A percentile compares a stretch with the other conserved stretches of the same genome.
Evolutionary conservation across 2,888 invertebrate species (phyloP).

Genomic region (Tholera decimalis): DNA sequence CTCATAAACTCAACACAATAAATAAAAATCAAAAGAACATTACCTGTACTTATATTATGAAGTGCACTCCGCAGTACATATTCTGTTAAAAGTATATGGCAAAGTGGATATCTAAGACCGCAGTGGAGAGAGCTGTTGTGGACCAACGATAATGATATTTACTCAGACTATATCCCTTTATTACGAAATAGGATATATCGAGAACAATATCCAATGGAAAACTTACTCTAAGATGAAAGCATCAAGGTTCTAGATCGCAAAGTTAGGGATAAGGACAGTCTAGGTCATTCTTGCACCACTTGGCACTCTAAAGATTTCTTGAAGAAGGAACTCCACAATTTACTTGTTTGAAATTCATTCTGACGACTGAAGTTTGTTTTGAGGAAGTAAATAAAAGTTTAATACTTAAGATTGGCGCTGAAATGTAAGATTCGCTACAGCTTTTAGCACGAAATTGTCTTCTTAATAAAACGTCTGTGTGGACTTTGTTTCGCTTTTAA

Average conservation of each 20-base stretch:
- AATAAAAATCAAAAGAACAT: background rate
- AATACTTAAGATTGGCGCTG: constrained; percentile 75
- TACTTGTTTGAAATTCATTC: constrained; percentile 85
- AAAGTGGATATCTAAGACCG: constrained; percentile 82
- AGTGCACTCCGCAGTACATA: constrained; percentile 48
- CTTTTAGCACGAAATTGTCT: constrained; percentile 53
- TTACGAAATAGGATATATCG: constrained; percentile 66
- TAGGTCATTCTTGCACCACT: constrained; percentile 72
- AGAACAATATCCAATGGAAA: constrained; percentile 14
- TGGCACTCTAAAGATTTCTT: constrained; percentile 80
- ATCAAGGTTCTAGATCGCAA: constrained; percentile 50
- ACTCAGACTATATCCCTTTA: constrained; percentile 70
- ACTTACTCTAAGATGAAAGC: background rate
- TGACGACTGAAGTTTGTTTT: constrained; percentile 78
- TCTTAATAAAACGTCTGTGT: constrained; percentile 35
- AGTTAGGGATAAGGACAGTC: constrained; percentile 48
- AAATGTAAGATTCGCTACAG: constrained; percentile 60
- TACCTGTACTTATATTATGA: constrained; percentile 44
- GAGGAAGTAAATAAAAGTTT: constrained; percentile 77
- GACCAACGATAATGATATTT: constrained; percentile 87
- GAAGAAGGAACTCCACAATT: constrained; percentile 80
- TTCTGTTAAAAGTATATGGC: constrained; percentile 69
- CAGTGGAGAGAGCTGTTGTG: constrained; percentile 79
- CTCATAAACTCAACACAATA: no score
- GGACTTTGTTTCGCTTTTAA: constrained; percentile 39